phyloP scores from a whole-genome alignment of 2,888 invertebrate species.

The Bellardia pandia region DNA sequence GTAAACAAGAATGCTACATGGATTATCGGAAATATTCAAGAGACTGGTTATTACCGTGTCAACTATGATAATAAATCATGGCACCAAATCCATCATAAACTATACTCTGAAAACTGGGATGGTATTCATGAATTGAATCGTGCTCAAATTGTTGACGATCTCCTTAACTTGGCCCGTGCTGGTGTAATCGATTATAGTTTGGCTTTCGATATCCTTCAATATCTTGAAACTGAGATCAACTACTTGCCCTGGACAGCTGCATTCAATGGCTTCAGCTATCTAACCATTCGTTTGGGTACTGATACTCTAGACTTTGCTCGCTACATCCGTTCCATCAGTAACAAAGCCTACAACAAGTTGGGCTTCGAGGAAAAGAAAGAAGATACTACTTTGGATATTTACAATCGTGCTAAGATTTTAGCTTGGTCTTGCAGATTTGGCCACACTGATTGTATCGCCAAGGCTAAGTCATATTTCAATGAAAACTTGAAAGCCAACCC shows the following conservation, averaged over 20 bases:
- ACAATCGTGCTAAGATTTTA: constrained; percentile 86
- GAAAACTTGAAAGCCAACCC: constrained; percentile 76
- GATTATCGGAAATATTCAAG: constrained; percentile 82
- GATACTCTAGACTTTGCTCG: constrained; percentile 77
- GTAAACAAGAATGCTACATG: constrained; percentile 73
- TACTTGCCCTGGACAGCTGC: constrained; percentile 93
- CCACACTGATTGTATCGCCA: constrained; percentile 86
- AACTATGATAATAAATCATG: constrained; percentile 89
- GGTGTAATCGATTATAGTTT: constrained; percentile 86
- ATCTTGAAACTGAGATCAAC: constrained; percentile 88
- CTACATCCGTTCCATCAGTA: constrained; percentile 85
- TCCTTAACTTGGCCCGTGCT: constrained; percentile 90
- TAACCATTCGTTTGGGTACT: constrained; percentile 80
- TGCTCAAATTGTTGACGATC: constrained; percentile 93
- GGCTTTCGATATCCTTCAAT: constrained; percentile 88
- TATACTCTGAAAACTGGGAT: constrained; percentile 75
- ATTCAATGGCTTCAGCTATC: constrained; percentile 83
- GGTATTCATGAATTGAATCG: constrained; percentile 88
- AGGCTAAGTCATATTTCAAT: constrained; percentile 84
- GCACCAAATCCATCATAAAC: constrained; percentile 81
- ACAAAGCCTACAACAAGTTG: constrained; percentile 84
- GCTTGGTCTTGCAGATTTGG: constrained; percentile 88
- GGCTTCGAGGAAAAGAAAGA: constrained; percentile 84
- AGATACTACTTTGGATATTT: constrained; percentile 86
- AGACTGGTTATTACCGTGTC: constrained; percentile 86